Evolutionary conservation across 1,140 invertebrate species (phyloP).

Genomic region (Periplaneta americana): DNA sequence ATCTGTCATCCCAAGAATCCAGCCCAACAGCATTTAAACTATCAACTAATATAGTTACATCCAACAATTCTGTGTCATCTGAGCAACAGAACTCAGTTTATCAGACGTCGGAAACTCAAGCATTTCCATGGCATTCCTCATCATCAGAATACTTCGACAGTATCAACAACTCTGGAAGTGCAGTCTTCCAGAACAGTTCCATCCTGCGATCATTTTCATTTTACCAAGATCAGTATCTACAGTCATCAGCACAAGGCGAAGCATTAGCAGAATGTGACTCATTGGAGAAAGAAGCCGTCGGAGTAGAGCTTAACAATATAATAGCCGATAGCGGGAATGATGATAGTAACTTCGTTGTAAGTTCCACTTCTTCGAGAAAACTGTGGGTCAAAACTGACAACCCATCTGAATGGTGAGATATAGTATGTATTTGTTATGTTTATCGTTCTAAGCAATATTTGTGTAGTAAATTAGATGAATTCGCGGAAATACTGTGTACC

Average conservation of each 20-base stretch:
- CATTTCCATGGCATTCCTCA: constrained; percentile 10
- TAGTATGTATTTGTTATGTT: not conserved
- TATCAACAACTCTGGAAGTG: constrained; percentile 11
- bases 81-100: not conserved
- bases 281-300: not conserved
- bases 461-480: not conserved
- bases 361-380: not conserved
- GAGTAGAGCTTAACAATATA: not conserved
- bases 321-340: not conserved
- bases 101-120: not conserved
- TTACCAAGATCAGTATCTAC: constrained; percentile 2
- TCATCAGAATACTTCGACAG: constrained; percentile 17
- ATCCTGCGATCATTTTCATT: constrained; percentile 2
- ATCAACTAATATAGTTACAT: not conserved
- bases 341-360: not conserved
- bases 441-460: not conserved
- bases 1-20: not conserved
- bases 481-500: not conserved
- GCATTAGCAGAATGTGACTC: constrained; percentile 12
- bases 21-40: not conserved
- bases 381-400: constrained; percentile 2
- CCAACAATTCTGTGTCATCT: not conserved
- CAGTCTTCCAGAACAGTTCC: constrained; percentile 1
- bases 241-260: not conserved
- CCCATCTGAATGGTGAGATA: not conserved